A percentile compares a stretch with the other conserved stretches of the same genome.
phyloP scores from a whole-genome alignment of 1,140 invertebrate genomes.

The Plodia interpunctella region DNA sequence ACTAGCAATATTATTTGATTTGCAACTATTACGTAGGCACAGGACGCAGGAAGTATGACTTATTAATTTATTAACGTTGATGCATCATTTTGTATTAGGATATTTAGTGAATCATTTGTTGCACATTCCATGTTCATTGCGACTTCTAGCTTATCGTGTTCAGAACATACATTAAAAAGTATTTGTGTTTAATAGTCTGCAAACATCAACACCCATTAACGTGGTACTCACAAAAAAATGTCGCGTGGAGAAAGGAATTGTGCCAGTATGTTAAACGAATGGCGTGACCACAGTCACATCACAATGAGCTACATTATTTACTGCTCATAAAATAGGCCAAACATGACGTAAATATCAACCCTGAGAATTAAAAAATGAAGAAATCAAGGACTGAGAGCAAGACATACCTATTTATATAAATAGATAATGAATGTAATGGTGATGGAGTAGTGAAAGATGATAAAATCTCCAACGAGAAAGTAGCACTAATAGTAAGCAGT shows the following conservation, averaged over 20 bases:
- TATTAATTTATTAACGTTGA: background rate
- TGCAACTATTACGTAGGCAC: background rate
- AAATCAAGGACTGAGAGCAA: background rate
- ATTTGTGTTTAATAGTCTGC: slow-evolving; percentile 16
- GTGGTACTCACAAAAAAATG: slow-evolving; percentile 14
- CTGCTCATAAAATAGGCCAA: background rate
- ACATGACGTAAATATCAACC: slow-evolving; percentile 3
- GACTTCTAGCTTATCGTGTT: background rate
- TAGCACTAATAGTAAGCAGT: too few relatives aligned
- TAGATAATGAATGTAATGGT: too few relatives aligned
- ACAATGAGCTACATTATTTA: slow-evolving; percentile 2
- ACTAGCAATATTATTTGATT: background rate
- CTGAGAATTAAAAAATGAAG: background rate
- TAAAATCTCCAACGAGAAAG: too few relatives aligned
- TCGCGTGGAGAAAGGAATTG: slow-evolving; percentile 35
- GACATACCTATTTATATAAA: background rate
- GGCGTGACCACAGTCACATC: slow-evolving; percentile 30
- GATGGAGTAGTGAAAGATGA: too few relatives aligned
- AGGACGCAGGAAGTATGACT: slow-evolving; percentile 2
- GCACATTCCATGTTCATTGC: background rate
- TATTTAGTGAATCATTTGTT: background rate
- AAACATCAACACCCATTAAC: slow-evolving; percentile 14
- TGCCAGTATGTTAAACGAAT: slow-evolving; percentile 37
- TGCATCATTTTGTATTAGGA: background rate
- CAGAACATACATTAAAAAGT: background rate